phyloP scores from a whole-genome alignment of 2,113 vertebrate genomes.

The Montifringilla adamsi region DNA sequence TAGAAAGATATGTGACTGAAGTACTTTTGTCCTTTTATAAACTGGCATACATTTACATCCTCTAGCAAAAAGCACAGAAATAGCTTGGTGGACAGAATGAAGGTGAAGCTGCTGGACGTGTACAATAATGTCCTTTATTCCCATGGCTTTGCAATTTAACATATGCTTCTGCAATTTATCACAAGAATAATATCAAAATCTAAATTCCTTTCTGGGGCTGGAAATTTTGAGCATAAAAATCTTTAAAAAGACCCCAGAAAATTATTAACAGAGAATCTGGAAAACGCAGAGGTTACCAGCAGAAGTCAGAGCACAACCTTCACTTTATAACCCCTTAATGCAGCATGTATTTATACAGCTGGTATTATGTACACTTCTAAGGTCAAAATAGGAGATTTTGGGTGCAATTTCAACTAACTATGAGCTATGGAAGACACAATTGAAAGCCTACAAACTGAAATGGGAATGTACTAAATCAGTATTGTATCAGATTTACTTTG shows the following conservation, averaged over 20 bases:
- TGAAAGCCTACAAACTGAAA: conserved; percentile 56
- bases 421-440: conserved; percentile 55
- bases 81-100: background rate
- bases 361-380: background rate
- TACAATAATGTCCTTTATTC: background rate
- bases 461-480: conserved; percentile 52
- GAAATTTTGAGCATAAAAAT: background rate
- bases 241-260: background rate
- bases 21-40: background rate
- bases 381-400: background rate
- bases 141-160: background rate
- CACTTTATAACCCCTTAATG: background rate
- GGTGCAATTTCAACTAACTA: background rate
- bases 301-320: background rate
- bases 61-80: background rate
- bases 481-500: conserved; percentile 64
- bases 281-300: background rate
- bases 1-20: background rate
- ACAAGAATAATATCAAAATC: background rate
- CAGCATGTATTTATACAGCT: background rate
- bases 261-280: background rate
- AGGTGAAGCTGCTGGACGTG: background rate
- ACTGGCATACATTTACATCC: background rate
- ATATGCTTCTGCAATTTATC: background rate
- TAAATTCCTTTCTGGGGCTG: background rate